Percentiles rank a stretch among this genome's conserved stretches.
Evolutionary conservation across 2,113 vertebrate genomes (phyloP).

Genomic region (Sardina pilchardus): DNA sequence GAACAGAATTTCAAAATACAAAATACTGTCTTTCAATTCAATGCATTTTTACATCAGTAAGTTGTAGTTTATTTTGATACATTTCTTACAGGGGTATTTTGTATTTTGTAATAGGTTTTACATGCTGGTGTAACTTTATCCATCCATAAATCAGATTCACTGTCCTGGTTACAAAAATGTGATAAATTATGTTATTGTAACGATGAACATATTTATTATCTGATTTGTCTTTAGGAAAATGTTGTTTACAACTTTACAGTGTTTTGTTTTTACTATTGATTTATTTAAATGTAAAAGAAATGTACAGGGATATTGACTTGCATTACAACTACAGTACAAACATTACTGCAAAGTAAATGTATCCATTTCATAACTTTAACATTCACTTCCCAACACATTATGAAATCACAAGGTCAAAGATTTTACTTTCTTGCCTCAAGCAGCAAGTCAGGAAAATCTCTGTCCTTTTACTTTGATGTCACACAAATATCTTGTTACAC

Average conservation of each 20-base stretch:
- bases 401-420: not conserved
- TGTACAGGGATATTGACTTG: conserved; percentile 1
- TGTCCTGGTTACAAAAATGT: conserved; percentile 1
- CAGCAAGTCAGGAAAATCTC: not conserved
- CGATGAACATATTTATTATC: not conserved
- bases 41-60: conserved; percentile 19
- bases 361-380: not conserved
- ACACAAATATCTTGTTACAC: not conserved
- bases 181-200: not conserved
- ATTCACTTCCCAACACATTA: not conserved
- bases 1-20: conserved; percentile 21
- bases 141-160: conserved; percentile 11
- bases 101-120: conserved; percentile 19
- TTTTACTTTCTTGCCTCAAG: not conserved
- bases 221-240: conserved; percentile 12
- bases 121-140: conserved; percentile 12
- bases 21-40: conserved; percentile 20
- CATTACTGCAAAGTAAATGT: not conserved
- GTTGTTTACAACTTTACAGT: conserved; percentile 7
- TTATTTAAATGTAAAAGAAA: conserved; percentile 14
- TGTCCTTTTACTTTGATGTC: not conserved
- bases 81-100: conserved; percentile 19
- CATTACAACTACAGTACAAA: not conserved
- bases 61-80: conserved; percentile 20
- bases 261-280: conserved; percentile 5